These are phyloP conservation scores for Hyposoter didymator DNA, from an alignment of 2,888 invertebrate species.

Conservation along the genomic window DNA sequence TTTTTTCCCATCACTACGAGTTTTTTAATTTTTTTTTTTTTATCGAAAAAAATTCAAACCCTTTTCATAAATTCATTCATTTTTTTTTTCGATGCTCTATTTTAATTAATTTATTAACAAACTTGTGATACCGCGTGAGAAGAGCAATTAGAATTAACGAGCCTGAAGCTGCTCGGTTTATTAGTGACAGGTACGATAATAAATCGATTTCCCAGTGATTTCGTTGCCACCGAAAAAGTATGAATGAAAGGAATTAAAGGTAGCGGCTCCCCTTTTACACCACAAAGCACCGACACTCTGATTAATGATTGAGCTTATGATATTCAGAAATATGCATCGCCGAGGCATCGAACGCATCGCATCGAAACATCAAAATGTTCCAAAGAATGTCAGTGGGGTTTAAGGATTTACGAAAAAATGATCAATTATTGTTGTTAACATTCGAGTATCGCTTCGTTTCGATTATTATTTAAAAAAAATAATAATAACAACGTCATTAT, in stretches of 20 bases:
- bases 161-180: conserved; percentile 72
- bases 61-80: background rate
- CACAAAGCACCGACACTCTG: conserved; percentile 72
- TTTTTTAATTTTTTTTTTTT: background rate
- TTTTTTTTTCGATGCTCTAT: conserved; percentile 21
- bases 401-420: background rate
- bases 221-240: conserved; percentile 61
- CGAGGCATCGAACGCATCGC: conserved; percentile 6
- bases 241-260: conserved; percentile 60
- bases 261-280: conserved; percentile 64
- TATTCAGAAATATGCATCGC: conserved; percentile 75
- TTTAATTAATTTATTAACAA: conserved; percentile 51
- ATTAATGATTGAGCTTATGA: conserved; percentile 78
- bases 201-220: conserved; percentile 75
- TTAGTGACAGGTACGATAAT: conserved; percentile 71
- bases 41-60: background rate
- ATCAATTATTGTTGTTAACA: background rate
- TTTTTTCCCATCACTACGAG: conserved; percentile 9
- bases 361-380: background rate
- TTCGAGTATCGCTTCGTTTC: background rate
- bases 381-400: background rate
- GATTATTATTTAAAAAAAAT: background rate
- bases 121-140: conserved; percentile 41
- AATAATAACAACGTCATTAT: background rate
- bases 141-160: conserved; percentile 53